Conservation (phyloP, 2,113 vertebrate species). For the Bagarius yarrelli region DNA sequence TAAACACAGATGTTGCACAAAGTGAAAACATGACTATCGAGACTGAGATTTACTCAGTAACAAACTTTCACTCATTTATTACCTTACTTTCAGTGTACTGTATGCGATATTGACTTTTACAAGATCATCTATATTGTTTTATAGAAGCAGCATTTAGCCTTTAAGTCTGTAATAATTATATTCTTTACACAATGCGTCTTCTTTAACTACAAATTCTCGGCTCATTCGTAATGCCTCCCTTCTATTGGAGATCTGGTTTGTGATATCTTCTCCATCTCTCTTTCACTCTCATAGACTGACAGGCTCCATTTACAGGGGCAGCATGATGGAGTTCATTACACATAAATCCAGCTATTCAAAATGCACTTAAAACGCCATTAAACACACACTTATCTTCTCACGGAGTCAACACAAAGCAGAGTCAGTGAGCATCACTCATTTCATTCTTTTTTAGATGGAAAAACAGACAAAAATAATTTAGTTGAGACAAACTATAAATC, state of each 20-base stretch:
- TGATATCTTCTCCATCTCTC: not conserved
- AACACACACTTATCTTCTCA: conserved; percentile 15
- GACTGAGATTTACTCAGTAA: not conserved
- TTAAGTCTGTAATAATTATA: not conserved
- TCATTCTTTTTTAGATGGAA: conserved; percentile 52
- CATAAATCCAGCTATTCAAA: conserved; percentile 21
- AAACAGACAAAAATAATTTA: conserved; percentile 54
- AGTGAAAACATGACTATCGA: not conserved
- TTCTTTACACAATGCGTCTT: not conserved
- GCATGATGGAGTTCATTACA: conserved; percentile 13
- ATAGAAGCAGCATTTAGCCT: not conserved
- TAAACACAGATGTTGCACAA: not conserved
- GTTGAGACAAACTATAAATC: conserved; percentile 55
- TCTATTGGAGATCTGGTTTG: conserved; percentile 5
- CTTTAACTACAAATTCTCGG: conserved; percentile 2
- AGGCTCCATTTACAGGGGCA: conserved; percentile 15
- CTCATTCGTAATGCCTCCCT: not conserved
- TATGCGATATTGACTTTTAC: not conserved
- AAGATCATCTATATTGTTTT: conserved; percentile 7
- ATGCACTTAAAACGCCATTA: conserved; percentile 6
- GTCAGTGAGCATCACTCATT: conserved; percentile 51
- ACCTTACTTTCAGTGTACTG: not conserved
- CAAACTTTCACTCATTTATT: not conserved
- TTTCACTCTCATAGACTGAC: not conserved
- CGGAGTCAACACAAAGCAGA: conserved; percentile 21